Base-by-base conservation (phyloP, 2,888 invertebrate species). In the Tubulanus polymorphus region DNA sequence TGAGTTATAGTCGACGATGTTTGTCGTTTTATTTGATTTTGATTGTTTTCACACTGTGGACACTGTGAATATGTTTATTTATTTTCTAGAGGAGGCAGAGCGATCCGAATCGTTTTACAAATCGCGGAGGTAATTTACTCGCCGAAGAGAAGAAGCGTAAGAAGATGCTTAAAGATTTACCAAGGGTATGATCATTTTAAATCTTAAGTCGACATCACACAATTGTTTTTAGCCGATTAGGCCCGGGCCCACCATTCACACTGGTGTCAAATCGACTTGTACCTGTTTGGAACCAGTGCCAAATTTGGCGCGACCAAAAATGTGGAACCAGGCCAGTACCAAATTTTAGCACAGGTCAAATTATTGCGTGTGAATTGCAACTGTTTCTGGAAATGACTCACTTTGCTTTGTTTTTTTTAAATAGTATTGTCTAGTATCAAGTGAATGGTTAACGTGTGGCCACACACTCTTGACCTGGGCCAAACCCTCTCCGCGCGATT, bases 91-190 rank as follows among this genome's bases (percentile, higher is more conserved):
- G 63, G 59, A 73, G 69, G 53, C 87, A 89, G 0, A 84, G 85
- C n/a, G 89, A 90, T 68, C 89, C 90, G 0, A 87, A 88, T 62
- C 84, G 93, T 46, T 91, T 87, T 72, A 87, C 90, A 66, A 93
- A 93, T 78, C 84, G 94, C 35, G 93, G 93, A 0, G 92, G 93
- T 0, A 88, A 90, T 63, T 80, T 94, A 5, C 79, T 94, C 1
- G 85, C 85, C 51, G 93, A 93, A 73, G 93, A 94, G 76, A 90
- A 88, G 67, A 90, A 91, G 69, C 81, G 93, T n/a, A 93, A 90
- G 74, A 82, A 84, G 8, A 84, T 91, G 10, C 83, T 84, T 32
- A 87, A 82, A 65, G 81, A 78, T 37, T 55, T 79, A 30, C 78
- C 78, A 23, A 74, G 71, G 67, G 76, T 76, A 50, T 35, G 57